Conservation (phyloP, 2,113 vertebrate species). For the Lycaon pictus region DNA sequence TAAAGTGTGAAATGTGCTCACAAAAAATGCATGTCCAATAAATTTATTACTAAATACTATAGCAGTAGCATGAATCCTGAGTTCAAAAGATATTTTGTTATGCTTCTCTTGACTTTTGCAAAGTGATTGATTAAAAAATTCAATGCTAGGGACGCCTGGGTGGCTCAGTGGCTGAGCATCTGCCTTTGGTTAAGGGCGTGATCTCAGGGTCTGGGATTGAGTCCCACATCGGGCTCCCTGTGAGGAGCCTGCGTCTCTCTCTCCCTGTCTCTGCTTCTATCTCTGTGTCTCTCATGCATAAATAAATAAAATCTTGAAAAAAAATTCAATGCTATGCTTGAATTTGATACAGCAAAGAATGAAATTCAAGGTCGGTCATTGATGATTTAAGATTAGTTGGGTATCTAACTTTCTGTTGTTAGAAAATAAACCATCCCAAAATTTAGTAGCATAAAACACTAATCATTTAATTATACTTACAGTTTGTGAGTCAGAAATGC, state of each 20-base stretch:
- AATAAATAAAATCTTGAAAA: too few species aligned
- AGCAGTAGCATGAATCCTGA: background rate
- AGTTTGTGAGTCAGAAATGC: background rate
- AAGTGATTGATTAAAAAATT: background rate
- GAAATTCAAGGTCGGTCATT: background rate
- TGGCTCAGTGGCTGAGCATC: too few species aligned
- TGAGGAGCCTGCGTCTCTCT: too few species aligned
- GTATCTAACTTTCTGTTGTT: background rate
- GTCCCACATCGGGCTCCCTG: too few species aligned
- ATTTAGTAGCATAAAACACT: background rate
- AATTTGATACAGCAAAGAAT: background rate
- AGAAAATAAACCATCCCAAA: background rate
- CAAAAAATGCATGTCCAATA: background rate
- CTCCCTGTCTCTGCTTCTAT: too few species aligned
- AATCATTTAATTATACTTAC: background rate
- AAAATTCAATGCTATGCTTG: background rate
- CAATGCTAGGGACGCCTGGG: too few species aligned
- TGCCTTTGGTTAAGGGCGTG: too few species aligned
- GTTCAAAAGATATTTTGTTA: slow-evolving; percentile 12
- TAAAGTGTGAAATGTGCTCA: background rate
- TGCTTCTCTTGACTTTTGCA: background rate
- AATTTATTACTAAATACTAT: background rate
- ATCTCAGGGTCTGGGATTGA: too few species aligned
- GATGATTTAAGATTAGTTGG: background rate
- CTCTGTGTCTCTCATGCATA: too few species aligned